A percentile compares a stretch with the other conserved stretches of the same genome.
phyloP scores from a whole-genome alignment of 1,140 invertebrate genomes.

The Monomorium pharaonis region DNA sequence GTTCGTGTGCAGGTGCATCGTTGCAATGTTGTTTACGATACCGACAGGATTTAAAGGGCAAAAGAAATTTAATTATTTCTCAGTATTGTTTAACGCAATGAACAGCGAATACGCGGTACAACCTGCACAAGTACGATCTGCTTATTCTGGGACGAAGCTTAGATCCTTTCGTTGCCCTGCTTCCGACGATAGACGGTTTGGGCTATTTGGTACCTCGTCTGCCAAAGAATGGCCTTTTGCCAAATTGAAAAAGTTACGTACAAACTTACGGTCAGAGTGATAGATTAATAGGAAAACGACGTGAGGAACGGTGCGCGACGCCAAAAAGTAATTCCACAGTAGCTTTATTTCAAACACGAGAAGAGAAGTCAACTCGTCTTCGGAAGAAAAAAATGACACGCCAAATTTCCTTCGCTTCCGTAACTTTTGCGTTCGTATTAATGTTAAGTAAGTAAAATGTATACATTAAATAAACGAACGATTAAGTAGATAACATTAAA shows the following conservation, averaged over 20 bases:
- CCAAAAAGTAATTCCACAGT: slow-evolving; percentile 31
- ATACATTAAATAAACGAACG: background rate
- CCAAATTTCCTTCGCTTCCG: background rate
- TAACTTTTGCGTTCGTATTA: background rate
- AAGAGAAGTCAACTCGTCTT: background rate
- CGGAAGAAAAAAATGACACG: background rate
- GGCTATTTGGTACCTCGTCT: slow-evolving; percentile 31
- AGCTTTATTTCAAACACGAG: slow-evolving; percentile 24
- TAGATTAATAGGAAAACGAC: slow-evolving; percentile 51
- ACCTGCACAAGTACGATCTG: slow-evolving; percentile 12
- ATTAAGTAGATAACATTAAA: background rate
- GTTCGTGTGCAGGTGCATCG: slow-evolving; percentile 39
- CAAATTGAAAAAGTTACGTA: slow-evolving; percentile 56
- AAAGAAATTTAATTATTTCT: slow-evolving; percentile 1
- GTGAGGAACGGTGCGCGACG: background rate
- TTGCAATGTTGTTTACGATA: slow-evolving; percentile 10
- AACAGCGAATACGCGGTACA: background rate
- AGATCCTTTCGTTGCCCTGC: slow-evolving; percentile 1
- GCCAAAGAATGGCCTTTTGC: slow-evolving; percentile 34
- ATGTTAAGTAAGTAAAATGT: background rate
- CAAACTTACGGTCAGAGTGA: slow-evolving; percentile 46
- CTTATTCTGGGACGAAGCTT: slow-evolving; percentile 9
- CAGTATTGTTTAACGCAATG: background rate
- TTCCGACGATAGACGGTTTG: slow-evolving; percentile 26
- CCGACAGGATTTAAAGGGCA: background rate